Evolutionary conservation across 1,140 invertebrate species (phyloP), one percentile per base, ranked within the genome.

Genomic region (Apis laboriosa): DNA sequence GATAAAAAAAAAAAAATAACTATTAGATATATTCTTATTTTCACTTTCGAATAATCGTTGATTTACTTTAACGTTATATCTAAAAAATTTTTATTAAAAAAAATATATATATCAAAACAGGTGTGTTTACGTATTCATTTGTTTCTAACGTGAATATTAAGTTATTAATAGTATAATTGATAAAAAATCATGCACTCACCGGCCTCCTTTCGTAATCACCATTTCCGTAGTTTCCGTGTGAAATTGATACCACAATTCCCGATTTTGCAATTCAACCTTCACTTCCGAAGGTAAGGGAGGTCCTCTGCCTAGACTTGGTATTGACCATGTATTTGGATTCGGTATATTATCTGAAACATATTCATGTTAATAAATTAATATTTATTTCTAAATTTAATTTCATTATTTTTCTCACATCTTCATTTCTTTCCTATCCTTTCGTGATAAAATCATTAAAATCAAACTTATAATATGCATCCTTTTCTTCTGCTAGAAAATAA

Each of bases 171-270:
- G 19, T 4, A 8, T 51, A n/a, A 24, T 64, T 66, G 5, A 28
- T 24, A 17, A 58, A 55, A 79, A 75, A n/a, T 64, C n/a, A 68
- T 60, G 12, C 34, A 88, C 94, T 93, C 90, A 97, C 96, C 96
- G 95, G 85, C 96, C 96, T 49, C 95, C 95, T 91, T 97, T 97
- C 0, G 96, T 97, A 85, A 97, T 97, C 80, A 97, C 97, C 96
- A 97, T 97, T 82, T 97, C 96, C 0, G 96, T 97, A 9, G 95
- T 96, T 24, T 96, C 90, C 9, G 94, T 92, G 89, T 96, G 95
- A 91, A 97, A 97, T 84, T 96, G 94, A 61, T 95, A 87, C 95
- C 95, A 95, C 0, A 95, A 90, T 12, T 96, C 94, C 1, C 83
- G 86, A 84, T 94, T 94, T 19, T 89, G 77, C 9, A 94, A 80